A percentile compares a stretch with the other conserved stretches of the same genome.
Conservation (phyloP, 1,140 invertebrate genomes). For the Adoxophyes honmai region DNA sequence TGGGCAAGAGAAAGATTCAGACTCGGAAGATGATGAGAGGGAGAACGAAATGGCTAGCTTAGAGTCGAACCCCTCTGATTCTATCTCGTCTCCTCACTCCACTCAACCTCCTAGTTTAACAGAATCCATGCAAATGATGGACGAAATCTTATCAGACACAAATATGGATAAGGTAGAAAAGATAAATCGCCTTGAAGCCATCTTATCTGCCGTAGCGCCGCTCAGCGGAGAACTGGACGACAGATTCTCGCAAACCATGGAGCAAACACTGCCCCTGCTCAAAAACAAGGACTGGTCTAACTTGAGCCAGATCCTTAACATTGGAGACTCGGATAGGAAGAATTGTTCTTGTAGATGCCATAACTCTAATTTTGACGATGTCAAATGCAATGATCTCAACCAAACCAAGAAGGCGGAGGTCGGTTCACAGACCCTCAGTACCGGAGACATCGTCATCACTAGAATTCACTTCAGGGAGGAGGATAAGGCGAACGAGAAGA, state of each 20-base stretch:
- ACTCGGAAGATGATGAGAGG: conserved; percentile 84
- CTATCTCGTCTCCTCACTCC: conserved; percentile 83
- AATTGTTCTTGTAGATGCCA: conserved; percentile 79
- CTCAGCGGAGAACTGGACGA: conserved; percentile 72
- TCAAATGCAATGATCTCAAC: conserved; percentile 70
- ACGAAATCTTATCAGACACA: conserved; percentile 89
- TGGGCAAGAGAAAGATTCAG: conserved; percentile 83
- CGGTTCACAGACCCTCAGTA: conserved; percentile 90
- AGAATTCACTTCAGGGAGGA: conserved; percentile 90
- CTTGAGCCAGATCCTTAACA: conserved; percentile 67
- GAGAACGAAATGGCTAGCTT: conserved; percentile 87
- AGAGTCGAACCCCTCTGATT: conserved; percentile 86
- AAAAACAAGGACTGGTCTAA: conserved; percentile 73
- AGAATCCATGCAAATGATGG: conserved; percentile 93
- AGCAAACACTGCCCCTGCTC: conserved; percentile 72
- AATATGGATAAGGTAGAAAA: conserved; percentile 91
- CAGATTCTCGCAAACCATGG: conserved; percentile 71
- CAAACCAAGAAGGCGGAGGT: conserved; percentile 73
- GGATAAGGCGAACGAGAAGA: conserved; percentile 78
- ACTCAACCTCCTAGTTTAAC: conserved; percentile 92
- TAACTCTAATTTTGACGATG: conserved; percentile 51
- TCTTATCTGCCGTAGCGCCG: conserved; percentile 86
- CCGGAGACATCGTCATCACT: conserved; percentile 95
- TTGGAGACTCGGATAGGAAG: conserved; percentile 54
- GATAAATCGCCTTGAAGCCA: conserved; percentile 90